These are phyloP conservation scores for Lanius collurio DNA, from an alignment of 2,113 vertebrate species.

Conservation along the genomic window DNA sequence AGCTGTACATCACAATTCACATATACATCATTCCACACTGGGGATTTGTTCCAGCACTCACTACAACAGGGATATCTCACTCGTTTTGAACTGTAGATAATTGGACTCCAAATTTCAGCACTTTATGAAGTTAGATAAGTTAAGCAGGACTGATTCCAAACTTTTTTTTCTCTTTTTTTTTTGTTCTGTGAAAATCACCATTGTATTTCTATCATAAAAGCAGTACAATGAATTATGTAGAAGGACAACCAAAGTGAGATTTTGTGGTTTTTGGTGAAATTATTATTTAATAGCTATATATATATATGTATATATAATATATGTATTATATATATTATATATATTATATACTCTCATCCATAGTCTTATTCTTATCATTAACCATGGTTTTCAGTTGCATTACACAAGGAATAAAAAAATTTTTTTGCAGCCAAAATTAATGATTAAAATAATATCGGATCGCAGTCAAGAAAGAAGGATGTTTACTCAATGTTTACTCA, in stretches of 20 bases:
- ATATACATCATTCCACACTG: not conserved
- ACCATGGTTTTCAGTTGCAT: not conserved
- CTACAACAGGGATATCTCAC: not conserved
- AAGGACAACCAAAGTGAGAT: not conserved
- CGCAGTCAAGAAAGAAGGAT: not conserved
- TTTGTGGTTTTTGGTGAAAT: not conserved
- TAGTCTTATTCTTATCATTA: not conserved
- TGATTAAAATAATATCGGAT: not conserved
- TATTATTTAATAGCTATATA: too few species aligned
- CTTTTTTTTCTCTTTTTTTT: accelerated
- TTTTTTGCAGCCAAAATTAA: not conserved
- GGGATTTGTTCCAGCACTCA: not conserved
- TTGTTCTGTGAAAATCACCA: not conserved
- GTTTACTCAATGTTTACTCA: not conserved
- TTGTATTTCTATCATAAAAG: not conserved
- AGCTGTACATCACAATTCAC: not conserved
- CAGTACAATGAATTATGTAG: not conserved
- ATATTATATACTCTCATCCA: not conserved
- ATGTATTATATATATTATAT: too few species aligned
- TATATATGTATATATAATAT: too few species aligned
- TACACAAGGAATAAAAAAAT: not conserved
- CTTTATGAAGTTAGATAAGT: not conserved
- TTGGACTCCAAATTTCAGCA: not conserved
- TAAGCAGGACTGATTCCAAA: not conserved
- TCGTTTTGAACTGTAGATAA: not conserved